These are phyloP conservation scores for Meles meles DNA, from an alignment of 2,113 vertebrate species.

Conservation along the genomic window DNA sequence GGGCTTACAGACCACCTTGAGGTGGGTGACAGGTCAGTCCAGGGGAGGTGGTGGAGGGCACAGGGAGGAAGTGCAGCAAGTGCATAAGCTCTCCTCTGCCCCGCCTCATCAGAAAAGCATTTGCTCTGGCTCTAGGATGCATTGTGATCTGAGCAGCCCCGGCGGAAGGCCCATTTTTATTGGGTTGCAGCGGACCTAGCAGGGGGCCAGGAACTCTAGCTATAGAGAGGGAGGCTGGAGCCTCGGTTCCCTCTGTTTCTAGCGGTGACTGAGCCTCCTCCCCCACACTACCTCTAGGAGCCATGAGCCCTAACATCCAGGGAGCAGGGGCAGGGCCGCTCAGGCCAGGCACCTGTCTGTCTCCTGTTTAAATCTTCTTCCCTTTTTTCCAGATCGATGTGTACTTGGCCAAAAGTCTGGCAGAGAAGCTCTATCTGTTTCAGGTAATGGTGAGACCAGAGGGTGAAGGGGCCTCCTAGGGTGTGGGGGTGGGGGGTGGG, in stretches of 20 bases:
- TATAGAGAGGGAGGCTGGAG: background rate
- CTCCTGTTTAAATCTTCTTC: constrained; percentile 10
- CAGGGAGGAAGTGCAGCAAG: background rate
- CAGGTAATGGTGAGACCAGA: constrained; percentile 86
- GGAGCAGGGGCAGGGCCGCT: rapidly evolving
- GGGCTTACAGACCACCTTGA: background rate
- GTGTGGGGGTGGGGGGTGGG: background rate
- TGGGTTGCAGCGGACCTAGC: background rate
- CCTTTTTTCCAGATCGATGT: constrained; percentile 90
- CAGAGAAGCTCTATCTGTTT: constrained; percentile 97
- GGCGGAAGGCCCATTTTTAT: background rate
- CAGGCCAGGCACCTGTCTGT: background rate
- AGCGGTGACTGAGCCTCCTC: background rate
- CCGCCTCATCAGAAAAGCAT: background rate
- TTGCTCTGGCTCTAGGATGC: background rate
- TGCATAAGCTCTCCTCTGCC: too few relatives aligned
- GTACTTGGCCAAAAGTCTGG: constrained; percentile 95
- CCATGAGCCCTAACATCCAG: background rate
- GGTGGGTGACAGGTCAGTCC: rapidly evolving
- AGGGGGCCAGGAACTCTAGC: background rate
- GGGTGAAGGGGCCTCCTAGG: background rate
- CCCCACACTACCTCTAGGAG: background rate
- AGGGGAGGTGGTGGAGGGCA: background rate
- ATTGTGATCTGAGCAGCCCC: background rate
- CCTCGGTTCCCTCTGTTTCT: background rate